Evolutionary conservation across 2,113 vertebrate genomes (phyloP), one percentile per base, ranked within the genome.

Genomic region (Phyllostomus discolor): DNA sequence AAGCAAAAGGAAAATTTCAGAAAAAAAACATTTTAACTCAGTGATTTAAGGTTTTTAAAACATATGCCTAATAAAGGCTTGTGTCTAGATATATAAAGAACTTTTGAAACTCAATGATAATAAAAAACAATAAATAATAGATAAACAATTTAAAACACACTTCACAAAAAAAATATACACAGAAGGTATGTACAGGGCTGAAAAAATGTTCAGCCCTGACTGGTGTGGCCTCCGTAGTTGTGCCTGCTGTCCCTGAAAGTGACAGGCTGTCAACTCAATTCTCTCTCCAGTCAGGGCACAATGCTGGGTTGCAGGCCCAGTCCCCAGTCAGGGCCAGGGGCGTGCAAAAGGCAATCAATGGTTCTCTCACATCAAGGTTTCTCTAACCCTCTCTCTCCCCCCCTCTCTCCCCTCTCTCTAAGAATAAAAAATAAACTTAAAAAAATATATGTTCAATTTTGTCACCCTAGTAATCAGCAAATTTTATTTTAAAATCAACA

Each of bases 1-100:
- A 64, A 85, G 10, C 15, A 75, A 48, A 52, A 88, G 70, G 35
- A 73, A 92, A 70, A 92, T 22, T 54, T 31, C 10, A 93, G 12
- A 90, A 95, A 41, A 79, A 66, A 64, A 52, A 33, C n/a, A 90
- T n/a, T 67, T 80, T 89, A 96, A 62, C 24, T 86, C 70, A 78
- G 28, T 15, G n/a, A 73, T 57, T 78, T 57, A 83, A 70, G 26
- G 16, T 70, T 89, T 78, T 85, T 48, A 92, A 81, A 48, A 62
- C 48, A 89, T 4, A 43, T 43, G 50, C 43, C 66, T 88, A 33
- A 80, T 73, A 50, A 90, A 41, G 9, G 35, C 22, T 54, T 64
- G 7, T 73, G 70, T 41, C 33, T 52, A 88, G 24, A 85, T 66
- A 88, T 54, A 89, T 66, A 79, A 76, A 89, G n/a, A 90, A 90